phyloP scores from a whole-genome alignment of 2,113 vertebrate genomes.

The Labrus mixtus region DNA sequence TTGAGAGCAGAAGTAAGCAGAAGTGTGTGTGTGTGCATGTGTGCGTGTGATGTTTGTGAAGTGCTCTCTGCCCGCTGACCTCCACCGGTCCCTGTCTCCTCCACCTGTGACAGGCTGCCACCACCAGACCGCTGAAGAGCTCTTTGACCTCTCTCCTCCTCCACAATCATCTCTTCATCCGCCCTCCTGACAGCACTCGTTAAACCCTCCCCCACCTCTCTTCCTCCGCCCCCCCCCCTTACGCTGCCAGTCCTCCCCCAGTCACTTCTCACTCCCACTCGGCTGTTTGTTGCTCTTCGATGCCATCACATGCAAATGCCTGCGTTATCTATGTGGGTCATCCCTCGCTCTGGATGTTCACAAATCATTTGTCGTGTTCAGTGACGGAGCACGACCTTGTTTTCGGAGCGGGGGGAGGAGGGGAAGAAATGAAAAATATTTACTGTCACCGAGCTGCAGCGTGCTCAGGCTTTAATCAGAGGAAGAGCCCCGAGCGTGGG shows the following conservation, averaged over 20 bases:
- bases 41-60: not conserved
- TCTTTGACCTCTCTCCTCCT: constrained; percentile 29
- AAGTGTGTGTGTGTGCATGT: too few species aligned
- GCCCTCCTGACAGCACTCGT: not conserved
- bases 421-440: not conserved
- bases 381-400: constrained; percentile 6
- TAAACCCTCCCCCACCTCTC: not conserved
- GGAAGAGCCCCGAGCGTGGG: not conserved
- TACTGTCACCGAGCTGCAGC: not conserved
- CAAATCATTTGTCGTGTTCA: not conserved
- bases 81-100: constrained; percentile 16
- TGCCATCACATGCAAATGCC: constrained; percentile 1
- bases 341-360: not conserved
- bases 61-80: not conserved
- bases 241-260: not conserved
- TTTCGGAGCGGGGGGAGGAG: not conserved
- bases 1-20: too few species aligned
- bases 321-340: constrained; percentile 33
- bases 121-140: constrained; percentile 35
- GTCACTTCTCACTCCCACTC: not conserved
- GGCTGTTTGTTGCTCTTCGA: not conserved
- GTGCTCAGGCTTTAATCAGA: constrained; percentile 8
- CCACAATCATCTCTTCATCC: not conserved
- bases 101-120: constrained; percentile 60
- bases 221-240: not conserved